Base-by-base conservation (phyloP, 2,113 vertebrate species). In the Rousettus leschenaultii region DNA sequence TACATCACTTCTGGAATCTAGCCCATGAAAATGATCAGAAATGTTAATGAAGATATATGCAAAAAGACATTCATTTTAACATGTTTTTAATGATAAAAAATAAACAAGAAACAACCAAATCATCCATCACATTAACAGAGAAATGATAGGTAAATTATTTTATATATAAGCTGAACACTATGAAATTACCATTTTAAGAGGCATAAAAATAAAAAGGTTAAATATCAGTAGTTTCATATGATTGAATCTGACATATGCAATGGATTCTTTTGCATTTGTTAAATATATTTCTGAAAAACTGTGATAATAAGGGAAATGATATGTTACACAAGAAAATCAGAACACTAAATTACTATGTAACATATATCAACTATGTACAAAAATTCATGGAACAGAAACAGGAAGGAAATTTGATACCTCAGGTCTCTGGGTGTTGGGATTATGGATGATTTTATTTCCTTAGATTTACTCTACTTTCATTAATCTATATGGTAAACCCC, bases 41-140 rank as follows among this genome's bases (percentile, higher is more conserved):
- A 86, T 75, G 28, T 18, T 75, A 75, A 87, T 66, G 59, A 66
- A 70, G 74, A 94, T 61, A 5, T 35, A 75, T 91, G 24, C 24
- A 77, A 28, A 86, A 93, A 68, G 59, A 61, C 2, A 79, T 26
- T 21, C 15, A 68, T 51, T 74, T 86, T 66, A 73, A 48, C 2
- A 28, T 63, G 28, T 38, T 79, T 90, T 90, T 63, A 74, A 59
- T 66, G 43, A 90, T 55, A 63, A 65, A 96, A 77, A 57, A 48
- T 38, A 95, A 93, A 78, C 15, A 91, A 91, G 43, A 85, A 78
- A 92, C 10, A 93, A 71, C 26, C 19, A 93, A 73, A 65, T 79
- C n/a, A 89, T 89, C 63, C 15, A 83, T 59, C 48, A 71, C 24
- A 38, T 48, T 53, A 66, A 48, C 57, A 86, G 30, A 68, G 38